phyloP scores from a whole-genome alignment of 2,113 vertebrate species.

The Xenus cinereus region DNA sequence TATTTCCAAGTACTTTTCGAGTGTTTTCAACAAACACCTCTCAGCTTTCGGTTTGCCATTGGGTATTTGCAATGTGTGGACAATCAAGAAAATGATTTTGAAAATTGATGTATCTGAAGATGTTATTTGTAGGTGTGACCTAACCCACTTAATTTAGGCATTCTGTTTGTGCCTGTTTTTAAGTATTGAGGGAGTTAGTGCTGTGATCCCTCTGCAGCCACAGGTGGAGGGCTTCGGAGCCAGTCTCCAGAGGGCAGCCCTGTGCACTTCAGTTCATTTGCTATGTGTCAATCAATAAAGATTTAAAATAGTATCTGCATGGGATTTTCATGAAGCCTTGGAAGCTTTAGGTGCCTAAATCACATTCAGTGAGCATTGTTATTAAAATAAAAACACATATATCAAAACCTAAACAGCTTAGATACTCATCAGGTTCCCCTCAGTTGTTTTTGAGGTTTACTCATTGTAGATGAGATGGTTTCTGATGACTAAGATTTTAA shows the following conservation, averaged over 20 bases:
- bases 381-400: neutral
- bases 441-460: neutral
- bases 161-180: neutral
- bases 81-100: neutral
- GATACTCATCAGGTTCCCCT: neutral
- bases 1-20: neutral
- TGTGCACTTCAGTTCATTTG: neutral
- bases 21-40: neutral
- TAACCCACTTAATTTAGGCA: neutral
- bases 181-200: neutral
- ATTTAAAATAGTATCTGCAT: neutral
- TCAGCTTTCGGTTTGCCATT: neutral
- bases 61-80: neutral
- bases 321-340: neutral
- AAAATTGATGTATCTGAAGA: neutral
- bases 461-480: neutral
- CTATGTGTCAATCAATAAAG: fast-evolving
- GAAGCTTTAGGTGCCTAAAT: neutral
- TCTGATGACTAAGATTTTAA: neutral
- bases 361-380: neutral
- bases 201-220: neutral
- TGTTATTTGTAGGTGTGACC: neutral
- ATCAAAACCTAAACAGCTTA: neutral
- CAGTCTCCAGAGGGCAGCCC: neutral
- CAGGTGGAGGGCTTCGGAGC: neutral